A percentile compares a stretch with the other conserved stretches of the same genome.
phyloP scores from a whole-genome alignment of 2,797 vertebrate species.

The Nasua narica region DNA sequence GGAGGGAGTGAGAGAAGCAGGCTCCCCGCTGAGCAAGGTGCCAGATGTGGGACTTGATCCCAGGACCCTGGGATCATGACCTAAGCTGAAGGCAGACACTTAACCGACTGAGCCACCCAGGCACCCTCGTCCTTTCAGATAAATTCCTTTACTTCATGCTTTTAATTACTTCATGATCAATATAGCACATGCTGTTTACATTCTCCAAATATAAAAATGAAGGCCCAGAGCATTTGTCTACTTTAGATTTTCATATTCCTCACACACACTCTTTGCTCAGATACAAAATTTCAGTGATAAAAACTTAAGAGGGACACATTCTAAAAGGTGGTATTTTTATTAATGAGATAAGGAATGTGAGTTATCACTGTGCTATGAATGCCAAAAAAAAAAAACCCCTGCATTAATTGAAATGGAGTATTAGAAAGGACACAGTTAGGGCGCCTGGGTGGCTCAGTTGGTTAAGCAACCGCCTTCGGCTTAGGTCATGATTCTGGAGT shows the following conservation, averaged over 20 bases:
- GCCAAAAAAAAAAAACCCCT: neutral
- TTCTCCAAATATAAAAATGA: neutral
- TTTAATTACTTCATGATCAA: neutral
- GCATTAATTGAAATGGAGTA: neutral
- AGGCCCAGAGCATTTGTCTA: neutral
- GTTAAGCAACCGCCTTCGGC: too few relatives aligned
- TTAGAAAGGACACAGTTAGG: neutral
- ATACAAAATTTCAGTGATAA: neutral
- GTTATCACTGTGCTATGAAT: neutral
- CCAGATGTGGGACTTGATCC: neutral
- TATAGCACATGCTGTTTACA: neutral
- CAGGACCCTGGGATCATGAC: neutral
- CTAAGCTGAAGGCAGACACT: neutral
- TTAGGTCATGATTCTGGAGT: too few relatives aligned
- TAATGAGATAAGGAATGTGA: neutral
- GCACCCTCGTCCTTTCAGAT: neutral
- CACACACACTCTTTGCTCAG: neutral
- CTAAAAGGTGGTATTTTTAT: neutral
- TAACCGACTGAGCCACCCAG: neutral
- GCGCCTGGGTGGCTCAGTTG: too few relatives aligned
- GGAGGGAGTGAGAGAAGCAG: neutral
- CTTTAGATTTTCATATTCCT: neutral
- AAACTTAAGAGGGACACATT: neutral
- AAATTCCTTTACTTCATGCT: slow-evolving; percentile 6
- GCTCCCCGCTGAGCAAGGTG: too few relatives aligned